Evolutionary conservation across 2,888 invertebrate species (phyloP), one percentile per base, ranked within the genome.

Genomic region (Tiliacea aurago): DNA sequence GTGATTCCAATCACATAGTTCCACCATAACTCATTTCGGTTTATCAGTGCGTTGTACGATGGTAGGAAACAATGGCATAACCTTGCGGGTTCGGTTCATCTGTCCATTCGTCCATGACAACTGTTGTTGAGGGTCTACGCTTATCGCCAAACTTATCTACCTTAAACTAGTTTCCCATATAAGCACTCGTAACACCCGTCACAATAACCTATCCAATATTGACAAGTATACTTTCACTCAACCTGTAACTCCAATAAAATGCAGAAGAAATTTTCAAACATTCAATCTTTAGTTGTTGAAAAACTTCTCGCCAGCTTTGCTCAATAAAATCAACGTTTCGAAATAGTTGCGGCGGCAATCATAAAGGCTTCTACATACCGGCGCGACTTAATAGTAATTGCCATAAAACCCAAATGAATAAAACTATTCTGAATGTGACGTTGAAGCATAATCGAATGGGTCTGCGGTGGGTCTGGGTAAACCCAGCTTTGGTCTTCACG

Each of bases 91-190:
- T 84, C 84, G 85, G 84, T 76, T 80, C 86, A 83, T 78, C 87
- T 84, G 84, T 84, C 76, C 81, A 81, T 83, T 84, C 81, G 86
- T 85, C 88, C 90, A 83, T 90, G 88, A 90, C 90, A 88, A 87
- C 87, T 88, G 88, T 85, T 86, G 79, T 83, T 73, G 80, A 80
- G 77, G 78, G 78, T 85, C 83, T 80, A 72, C 81, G 73, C 76
- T 85, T 87, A 90, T 89, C 87, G 83, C 73, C 73, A 75, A 23
- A 61, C 15, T 83, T 88, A 86, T 90, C 87, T 80, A 73, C 67
- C 67, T 70, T 66, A 73, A 72, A 81, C 78, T 78, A 72, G 70
- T 72, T 43, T 51, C n/a, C 71, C 75, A 83, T 76, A 83, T 78
- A 80, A 82, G 7, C 41, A 70, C 15, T 82, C 13, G 18, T 66